phyloP scores from a whole-genome alignment of 2,113 vertebrate genomes.

The Calidris pygmaea region DNA sequence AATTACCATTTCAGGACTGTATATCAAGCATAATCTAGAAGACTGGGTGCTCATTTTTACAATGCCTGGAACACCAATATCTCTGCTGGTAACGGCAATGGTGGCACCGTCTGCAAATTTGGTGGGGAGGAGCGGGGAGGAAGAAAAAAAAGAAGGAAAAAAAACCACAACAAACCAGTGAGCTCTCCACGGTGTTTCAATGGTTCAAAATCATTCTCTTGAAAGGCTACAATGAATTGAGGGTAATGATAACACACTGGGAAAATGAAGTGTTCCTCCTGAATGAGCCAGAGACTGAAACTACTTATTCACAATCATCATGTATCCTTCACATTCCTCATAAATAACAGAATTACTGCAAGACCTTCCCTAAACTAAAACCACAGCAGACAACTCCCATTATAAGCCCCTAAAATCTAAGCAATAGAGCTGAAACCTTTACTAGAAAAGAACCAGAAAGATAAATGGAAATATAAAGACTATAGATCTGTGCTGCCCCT shows the following conservation, averaged over 20 bases:
- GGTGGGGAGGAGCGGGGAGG: accelerated
- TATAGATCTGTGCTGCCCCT: background rate
- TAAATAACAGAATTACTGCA: background rate
- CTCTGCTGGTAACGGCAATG: background rate
- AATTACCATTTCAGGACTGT: background rate
- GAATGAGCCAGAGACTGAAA: background rate
- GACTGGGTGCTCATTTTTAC: background rate
- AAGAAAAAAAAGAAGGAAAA: no score
- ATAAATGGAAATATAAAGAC: conserved; percentile 28
- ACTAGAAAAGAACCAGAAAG: background rate
- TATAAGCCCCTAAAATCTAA: background rate
- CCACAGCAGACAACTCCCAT: background rate
- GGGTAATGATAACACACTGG: background rate
- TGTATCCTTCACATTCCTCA: background rate
- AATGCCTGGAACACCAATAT: background rate
- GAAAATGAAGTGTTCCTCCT: background rate
- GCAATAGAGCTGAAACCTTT: background rate
- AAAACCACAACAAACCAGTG: background rate
- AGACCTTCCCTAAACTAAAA: background rate
- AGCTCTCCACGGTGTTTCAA: background rate
- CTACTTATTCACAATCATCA: background rate
- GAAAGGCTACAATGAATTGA: background rate
- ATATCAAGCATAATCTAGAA: background rate
- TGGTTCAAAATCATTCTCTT: background rate
- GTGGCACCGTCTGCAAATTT: background rate